phyloP scores from a whole-genome alignment of 2,797 vertebrate species.

The Paramormyrops hopkinsi region DNA sequence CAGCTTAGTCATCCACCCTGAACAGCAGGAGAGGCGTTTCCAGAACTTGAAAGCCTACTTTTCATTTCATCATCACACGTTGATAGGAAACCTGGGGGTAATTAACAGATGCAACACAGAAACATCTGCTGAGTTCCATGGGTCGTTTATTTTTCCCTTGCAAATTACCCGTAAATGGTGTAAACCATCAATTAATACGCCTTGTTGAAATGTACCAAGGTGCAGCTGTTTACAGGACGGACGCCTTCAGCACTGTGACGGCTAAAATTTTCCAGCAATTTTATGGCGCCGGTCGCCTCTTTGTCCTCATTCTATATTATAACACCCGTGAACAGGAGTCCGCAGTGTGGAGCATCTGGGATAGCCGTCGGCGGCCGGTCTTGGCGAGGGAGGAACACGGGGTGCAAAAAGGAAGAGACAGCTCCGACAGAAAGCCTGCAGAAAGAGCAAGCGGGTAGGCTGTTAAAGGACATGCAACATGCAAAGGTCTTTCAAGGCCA shows the following conservation, averaged over 20 bases:
- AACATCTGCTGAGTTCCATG: background rate
- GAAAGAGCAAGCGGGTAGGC: background rate
- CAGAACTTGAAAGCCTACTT: background rate
- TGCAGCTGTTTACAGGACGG: background rate
- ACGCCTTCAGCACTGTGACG: background rate
- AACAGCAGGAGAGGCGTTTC: background rate
- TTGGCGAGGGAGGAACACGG: constrained; percentile 23
- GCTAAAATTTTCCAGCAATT: background rate
- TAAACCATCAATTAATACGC: background rate
- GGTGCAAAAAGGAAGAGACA: constrained; percentile 29
- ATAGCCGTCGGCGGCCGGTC: background rate
- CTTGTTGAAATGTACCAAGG: background rate
- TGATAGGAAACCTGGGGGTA: background rate
- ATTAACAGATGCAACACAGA: background rate
- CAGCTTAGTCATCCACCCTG: background rate
- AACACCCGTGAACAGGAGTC: background rate
- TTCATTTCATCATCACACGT: background rate
- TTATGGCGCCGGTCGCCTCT: background rate
- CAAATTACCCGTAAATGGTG: background rate
- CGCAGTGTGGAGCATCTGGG: background rate
- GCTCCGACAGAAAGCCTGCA: background rate
- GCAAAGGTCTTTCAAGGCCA: background rate
- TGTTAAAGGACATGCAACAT: constrained; percentile 34
- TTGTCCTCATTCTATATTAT: background rate
- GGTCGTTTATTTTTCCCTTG: background rate